phyloP scores from a whole-genome alignment of 2,888 invertebrate species.

The Meta bourneti region DNA sequence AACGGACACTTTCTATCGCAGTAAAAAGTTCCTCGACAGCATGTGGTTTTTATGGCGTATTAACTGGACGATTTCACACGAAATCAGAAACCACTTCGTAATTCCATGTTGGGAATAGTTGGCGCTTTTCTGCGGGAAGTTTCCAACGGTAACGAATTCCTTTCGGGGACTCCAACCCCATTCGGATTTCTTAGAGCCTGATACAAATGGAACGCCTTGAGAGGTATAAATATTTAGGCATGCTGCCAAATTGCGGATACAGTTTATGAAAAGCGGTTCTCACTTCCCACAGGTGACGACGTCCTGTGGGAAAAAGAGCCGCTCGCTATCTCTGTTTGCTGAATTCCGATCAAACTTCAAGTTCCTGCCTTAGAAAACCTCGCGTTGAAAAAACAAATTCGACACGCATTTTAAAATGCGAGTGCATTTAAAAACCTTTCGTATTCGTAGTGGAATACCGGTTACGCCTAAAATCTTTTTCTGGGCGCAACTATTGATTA shows the following conservation, averaged over 20 bases:
- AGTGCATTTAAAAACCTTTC: slow-evolving; percentile 63
- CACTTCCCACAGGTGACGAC: slow-evolving; percentile 45
- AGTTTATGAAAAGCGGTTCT: slow-evolving; percentile 60
- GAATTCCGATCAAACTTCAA: slow-evolving; percentile 59
- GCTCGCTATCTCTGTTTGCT: slow-evolving; percentile 42
- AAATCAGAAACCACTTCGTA: background rate
- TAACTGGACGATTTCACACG: slow-evolving; percentile 2
- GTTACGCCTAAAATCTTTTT: background rate
- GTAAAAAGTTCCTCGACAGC: background rate
- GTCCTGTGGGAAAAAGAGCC: slow-evolving; percentile 21
- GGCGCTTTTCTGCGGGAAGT: slow-evolving; percentile 13
- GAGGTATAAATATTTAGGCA: slow-evolving; percentile 67
- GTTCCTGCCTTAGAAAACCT: slow-evolving; percentile 31
- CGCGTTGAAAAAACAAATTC: slow-evolving; percentile 19
- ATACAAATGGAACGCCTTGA: slow-evolving; percentile 44
- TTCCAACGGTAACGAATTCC: slow-evolving; percentile 42
- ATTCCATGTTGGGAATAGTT: background rate
- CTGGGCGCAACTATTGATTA: background rate
- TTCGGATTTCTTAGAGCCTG: slow-evolving; percentile 48
- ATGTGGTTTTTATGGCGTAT: slow-evolving; percentile 27
- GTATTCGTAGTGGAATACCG: slow-evolving; percentile 25
- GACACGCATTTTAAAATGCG: slow-evolving; percentile 51
- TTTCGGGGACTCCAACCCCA: slow-evolving; percentile 39
- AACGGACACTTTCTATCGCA: slow-evolving; percentile 8
- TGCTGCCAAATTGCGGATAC: slow-evolving; percentile 62